Evolutionary conservation across 2,888 invertebrate species (phyloP).

Genomic region (Cybosia mesomella): DNA sequence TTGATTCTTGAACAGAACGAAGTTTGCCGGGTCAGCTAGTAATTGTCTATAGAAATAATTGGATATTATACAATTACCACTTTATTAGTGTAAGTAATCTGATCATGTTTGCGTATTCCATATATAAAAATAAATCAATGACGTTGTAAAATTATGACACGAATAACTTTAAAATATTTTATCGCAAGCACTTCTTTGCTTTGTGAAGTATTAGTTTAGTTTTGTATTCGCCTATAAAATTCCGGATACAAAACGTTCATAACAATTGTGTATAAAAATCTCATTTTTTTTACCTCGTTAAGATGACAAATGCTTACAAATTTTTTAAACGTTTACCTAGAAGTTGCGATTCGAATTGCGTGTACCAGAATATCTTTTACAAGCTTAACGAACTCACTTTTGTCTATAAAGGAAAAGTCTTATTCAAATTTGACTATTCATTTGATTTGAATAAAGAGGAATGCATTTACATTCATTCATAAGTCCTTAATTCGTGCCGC

Average conservation of each 20-base stretch:
- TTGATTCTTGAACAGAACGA: too few relatives aligned
- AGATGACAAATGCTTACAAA: not conserved
- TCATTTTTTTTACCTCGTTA: conserved; percentile 12
- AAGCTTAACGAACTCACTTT: not conserved
- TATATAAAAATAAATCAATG: conserved; percentile 20
- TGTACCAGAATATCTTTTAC: conserved; percentile 2
- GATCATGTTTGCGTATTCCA: conserved; percentile 5
- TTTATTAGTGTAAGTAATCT: not conserved
- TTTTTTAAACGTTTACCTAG: conserved; percentile 15
- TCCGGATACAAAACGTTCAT: conserved; percentile 16
- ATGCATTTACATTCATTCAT: conserved; percentile 37
- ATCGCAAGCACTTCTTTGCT: conserved; percentile 29
- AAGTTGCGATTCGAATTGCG: conserved; percentile 11
- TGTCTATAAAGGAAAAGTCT: conserved; percentile 16
- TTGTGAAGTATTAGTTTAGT: conserved; percentile 19
- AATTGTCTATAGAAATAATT: too few relatives aligned
- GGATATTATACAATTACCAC: too few relatives aligned
- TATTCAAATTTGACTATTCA: conserved; percentile 19
- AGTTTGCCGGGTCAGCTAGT: too few relatives aligned
- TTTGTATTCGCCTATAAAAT: too few relatives aligned
- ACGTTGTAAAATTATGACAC: conserved; percentile 29
- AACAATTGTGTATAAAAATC: conserved; percentile 28
- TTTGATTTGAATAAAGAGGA: conserved; percentile 27
- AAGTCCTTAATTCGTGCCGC: conserved; percentile 49
- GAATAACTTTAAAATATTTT: conserved; percentile 26